Percentiles rank a stretch among this genome's conserved stretches.
Conservation (phyloP, 2,888 invertebrate species). For the Diadromus collaris region DNA sequence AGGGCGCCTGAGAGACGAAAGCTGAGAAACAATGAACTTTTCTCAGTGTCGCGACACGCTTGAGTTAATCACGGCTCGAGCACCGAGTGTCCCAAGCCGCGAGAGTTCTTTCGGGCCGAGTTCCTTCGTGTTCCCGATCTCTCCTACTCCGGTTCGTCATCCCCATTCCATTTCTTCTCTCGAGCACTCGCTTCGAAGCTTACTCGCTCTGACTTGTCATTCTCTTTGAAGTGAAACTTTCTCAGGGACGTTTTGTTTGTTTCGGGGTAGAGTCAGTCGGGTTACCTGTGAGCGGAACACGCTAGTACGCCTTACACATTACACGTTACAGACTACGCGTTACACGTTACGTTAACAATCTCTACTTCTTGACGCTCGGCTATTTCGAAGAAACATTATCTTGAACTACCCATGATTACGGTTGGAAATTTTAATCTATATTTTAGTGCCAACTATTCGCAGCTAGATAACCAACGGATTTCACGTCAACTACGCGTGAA, state of each 20-base stretch:
- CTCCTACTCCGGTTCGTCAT: constrained; percentile 23
- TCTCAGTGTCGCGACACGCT: constrained; percentile 8
- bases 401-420: too few species aligned
- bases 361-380: too few species aligned
- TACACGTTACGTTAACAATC: not conserved
- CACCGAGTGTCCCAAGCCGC: constrained; percentile 27
- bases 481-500: not conserved
- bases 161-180: constrained; percentile 1
- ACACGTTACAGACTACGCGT: too few species aligned
- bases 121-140: constrained; percentile 20
- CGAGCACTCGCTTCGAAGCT: not conserved
- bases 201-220: constrained; percentile 5
- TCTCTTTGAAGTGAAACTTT: constrained; percentile 10
- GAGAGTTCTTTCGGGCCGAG: constrained; percentile 20
- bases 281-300: not conserved
- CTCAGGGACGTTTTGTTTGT: not conserved
- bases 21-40: constrained; percentile 37
- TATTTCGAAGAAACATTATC: too few species aligned
- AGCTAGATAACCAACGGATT: not conserved
- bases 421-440: too few species aligned
- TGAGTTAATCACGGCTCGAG: constrained; percentile 27
- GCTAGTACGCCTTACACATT: too few species aligned
- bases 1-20: constrained; percentile 8
- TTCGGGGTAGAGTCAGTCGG: not conserved
- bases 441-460: too few species aligned